Evolutionary conservation across 1,140 invertebrate species (phyloP), one percentile per base, ranked within the genome.

Genomic region (Anagrus nilaparvatae): DNA sequence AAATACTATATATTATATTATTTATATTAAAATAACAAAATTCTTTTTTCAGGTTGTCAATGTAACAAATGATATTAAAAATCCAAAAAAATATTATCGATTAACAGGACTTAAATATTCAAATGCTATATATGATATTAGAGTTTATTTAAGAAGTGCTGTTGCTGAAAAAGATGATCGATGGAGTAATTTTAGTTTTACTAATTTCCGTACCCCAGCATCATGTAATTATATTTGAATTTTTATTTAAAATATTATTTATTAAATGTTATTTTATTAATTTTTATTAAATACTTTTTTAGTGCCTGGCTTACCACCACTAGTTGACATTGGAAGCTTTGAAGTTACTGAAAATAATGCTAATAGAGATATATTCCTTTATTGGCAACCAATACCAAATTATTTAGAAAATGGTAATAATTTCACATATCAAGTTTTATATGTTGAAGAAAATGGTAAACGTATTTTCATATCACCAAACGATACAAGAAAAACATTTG

Each of bases 361-460:
- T 40, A 58, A 55, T 40, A 58, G 75, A 36, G 70, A 76, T 33
- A 61, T 81, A 18, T 76, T 73, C 59, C 60, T 84, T 14, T 83
- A 82, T 56, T 84, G 82, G 81, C 75, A 79, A 55, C 66, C 75
- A 39, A 71, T 84, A 34, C 70, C 73, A 17, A 59, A 65, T 7
- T 72, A 72, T 51, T 65, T 77, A 43, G 69, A 79, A 34, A 77
- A 77, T 53, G 76, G 75, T 5, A 62, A 71, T 16, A 62, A 72
- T 38, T 77, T 77, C 51, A 60, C 48, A 14, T 73, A 70, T 48
- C 44, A 54, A n/a, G 50, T 65, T 20, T 48, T 60, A 25, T 37
- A 51, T 16, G 57, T 68, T 1, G 54, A 67, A 38, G 69, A 69
- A 39, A 61, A 61, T 47, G 61, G 61, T 4, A 41, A 42, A 12